phyloP scores from a whole-genome alignment of 1,140 invertebrate genomes.

The Nymphalis io region DNA sequence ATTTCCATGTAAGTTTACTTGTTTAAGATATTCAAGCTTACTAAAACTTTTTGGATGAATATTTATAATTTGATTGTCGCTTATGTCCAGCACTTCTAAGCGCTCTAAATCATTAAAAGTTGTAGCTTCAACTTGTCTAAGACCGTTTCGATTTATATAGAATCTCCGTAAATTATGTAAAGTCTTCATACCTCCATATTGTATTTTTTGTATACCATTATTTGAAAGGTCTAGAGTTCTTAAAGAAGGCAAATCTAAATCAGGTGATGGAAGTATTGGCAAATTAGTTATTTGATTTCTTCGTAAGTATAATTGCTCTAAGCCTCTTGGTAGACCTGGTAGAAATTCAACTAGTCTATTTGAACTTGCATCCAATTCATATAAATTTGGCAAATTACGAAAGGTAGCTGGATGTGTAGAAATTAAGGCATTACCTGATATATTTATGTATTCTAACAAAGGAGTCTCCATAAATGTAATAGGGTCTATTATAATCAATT shows the following conservation, averaged over 20 bases:
- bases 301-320: conserved; percentile 89
- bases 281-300: conserved; percentile 87
- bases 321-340: conserved; percentile 86
- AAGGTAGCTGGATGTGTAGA: conserved; percentile 88
- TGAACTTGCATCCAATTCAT: conserved; percentile 88
- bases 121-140: conserved; percentile 86
- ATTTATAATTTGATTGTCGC: conserved; percentile 86
- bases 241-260: conserved; percentile 85
- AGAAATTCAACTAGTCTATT: conserved; percentile 88
- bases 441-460: conserved; percentile 88
- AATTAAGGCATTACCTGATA: conserved; percentile 87
- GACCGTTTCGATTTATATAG: conserved; percentile 88
- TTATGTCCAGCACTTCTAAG: conserved; percentile 88
- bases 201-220: conserved; percentile 88
- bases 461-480: conserved; percentile 87
- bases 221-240: conserved; percentile 88
- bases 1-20: conserved; percentile 89
- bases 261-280: conserved; percentile 83
- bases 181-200: conserved; percentile 84
- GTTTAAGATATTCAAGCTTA: conserved; percentile 83
- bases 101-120: conserved; percentile 86
- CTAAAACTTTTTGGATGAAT: conserved; percentile 86
- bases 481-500: conserved; percentile 85
- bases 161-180: conserved; percentile 87
- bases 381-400: conserved; percentile 86